Evolutionary conservation across 2,888 invertebrate species (phyloP), one percentile per base, ranked within the genome.

Genomic region (Zygogramma bicolorata): DNA sequence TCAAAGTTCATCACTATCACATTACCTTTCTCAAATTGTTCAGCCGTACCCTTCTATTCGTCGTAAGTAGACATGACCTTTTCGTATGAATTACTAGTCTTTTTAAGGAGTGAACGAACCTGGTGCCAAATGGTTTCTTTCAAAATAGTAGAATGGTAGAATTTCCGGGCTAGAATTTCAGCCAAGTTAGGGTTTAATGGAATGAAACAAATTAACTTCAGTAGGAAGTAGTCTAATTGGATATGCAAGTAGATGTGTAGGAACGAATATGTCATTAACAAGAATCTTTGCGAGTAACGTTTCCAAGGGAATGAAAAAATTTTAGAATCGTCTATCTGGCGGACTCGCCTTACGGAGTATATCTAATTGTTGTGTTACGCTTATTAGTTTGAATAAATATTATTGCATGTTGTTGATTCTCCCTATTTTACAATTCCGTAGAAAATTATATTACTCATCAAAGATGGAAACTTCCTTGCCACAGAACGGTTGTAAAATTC

Each of bases 371-470:
- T 46, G 20, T 46, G 46, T 46, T 46, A 46, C 46, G 46, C 46
- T 46, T 46, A 46, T 46, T 46, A 46, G 46, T 46, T 46, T 46
- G 20, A 18, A 46, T 46, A 46, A 46, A 46, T 46, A 46, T 46
- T 22, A 46, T 46, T 46, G 46, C 46, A 22, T 46, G 46, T 46
- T 46, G 46, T 46, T 46, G 46, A 20, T 46, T 46, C 20, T 20
- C 46, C 20, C 20, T 7, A 8, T 18, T 18, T 18, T 46, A 46
- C 20, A 8, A 46, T 46, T 46, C 46, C 46, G 20, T 10, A 46
- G 10, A 46, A 18, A 46, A 46, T 46, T 46, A 20, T n/a, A n/a
- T 46, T 20, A 46, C 8, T 46, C 20, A 20, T 46, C 20, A 46
- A 20, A 20, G 20, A 10, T 46, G 46, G 20, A 46, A 46, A 46